phyloP scores from a whole-genome alignment of 2,113 vertebrate genomes.

The Sturnira hondurensis region DNA sequence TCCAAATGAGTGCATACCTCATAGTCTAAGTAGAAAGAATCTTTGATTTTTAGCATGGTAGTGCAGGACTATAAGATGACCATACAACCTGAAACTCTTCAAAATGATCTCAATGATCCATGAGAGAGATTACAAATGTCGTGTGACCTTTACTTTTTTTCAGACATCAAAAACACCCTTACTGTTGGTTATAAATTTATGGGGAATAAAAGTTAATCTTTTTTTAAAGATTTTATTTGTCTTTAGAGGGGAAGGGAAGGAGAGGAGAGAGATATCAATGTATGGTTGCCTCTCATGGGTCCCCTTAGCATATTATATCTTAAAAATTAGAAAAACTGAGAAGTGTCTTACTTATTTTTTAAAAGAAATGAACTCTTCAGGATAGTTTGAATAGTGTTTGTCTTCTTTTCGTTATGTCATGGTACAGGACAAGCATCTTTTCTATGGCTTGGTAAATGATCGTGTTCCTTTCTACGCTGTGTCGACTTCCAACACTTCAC shows the following conservation, averaged over 20 bases:
- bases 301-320: background rate
- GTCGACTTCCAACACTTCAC: background rate
- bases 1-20: background rate
- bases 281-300: no score
- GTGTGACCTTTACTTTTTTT: background rate
- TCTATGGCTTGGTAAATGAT: background rate
- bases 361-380: background rate
- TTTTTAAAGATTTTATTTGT: no score
- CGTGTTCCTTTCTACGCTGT: background rate
- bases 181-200: background rate
- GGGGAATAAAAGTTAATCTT: background rate
- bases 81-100: background rate
- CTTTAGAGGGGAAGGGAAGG: no score
- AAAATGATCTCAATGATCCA: background rate
- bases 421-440: background rate
- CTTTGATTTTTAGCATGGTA: background rate
- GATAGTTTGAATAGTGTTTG: background rate
- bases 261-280: no score
- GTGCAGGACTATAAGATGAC: background rate
- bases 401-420: background rate
- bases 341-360: background rate
- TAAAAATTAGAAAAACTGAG: background rate
- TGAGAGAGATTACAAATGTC: background rate
- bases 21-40: background rate
- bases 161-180: background rate